These are phyloP conservation scores for Fregetta grallaria DNA, from an alignment of 2,113 vertebrate species.

Conservation along the genomic window DNA sequence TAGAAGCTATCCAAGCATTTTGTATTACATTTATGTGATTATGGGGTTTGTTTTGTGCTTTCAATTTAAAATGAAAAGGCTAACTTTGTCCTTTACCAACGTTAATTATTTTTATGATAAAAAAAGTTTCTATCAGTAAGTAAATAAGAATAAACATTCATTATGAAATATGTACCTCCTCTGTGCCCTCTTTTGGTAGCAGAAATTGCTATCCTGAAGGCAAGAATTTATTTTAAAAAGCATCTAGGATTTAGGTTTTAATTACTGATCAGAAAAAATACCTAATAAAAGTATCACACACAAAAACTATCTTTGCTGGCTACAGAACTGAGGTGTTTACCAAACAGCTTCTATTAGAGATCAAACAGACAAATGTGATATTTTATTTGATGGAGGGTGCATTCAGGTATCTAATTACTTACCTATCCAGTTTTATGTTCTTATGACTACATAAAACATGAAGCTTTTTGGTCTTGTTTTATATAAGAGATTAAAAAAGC, in stretches of 20 bases:
- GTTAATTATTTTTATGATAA: not conserved
- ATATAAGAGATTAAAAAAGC: not conserved
- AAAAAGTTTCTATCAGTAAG: not conserved
- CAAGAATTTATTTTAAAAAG: not conserved
- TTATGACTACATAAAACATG: not conserved
- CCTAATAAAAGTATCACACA: not conserved
- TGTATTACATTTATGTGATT: not conserved
- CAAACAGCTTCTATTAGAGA: not conserved
- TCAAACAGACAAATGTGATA: not conserved
- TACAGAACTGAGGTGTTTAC: not conserved
- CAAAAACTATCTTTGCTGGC: not conserved
- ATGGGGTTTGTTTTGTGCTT: not conserved
- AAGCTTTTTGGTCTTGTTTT: not conserved
- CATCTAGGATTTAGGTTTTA: not conserved
- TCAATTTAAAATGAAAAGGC: not conserved
- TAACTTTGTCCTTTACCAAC: not conserved
- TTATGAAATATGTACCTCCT: not conserved
- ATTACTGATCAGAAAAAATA: not conserved
- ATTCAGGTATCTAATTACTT: not conserved
- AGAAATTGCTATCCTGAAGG: not conserved
- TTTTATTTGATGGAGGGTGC: not conserved
- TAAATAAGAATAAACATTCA: not conserved
- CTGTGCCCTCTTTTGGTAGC: not conserved
- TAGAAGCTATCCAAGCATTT: not conserved
- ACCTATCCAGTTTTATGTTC: not conserved